Evolutionary conservation across 2,888 invertebrate genomes (phyloP).

Genomic region (Zygaena filipendulae): DNA sequence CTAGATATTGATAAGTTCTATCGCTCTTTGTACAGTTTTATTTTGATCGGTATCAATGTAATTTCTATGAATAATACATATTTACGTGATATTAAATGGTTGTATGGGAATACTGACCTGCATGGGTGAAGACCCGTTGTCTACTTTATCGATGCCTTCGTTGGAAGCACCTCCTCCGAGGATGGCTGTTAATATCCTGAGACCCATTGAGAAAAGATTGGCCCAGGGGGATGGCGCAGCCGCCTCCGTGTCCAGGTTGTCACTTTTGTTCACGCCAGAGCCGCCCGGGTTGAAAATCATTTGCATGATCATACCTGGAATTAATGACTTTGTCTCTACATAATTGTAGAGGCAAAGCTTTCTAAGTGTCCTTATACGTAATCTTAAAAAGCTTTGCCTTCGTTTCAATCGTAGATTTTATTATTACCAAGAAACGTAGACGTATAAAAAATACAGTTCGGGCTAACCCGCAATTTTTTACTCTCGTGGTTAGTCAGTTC

Average conservation of each 20-base stretch:
- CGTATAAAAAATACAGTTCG: too few relatives aligned
- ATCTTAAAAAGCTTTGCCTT: too few relatives aligned
- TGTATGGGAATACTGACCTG: slow-evolving; percentile 73
- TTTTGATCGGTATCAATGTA: too few relatives aligned
- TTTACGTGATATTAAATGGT: too few relatives aligned
- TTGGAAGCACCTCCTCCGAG: slow-evolving; percentile 81
- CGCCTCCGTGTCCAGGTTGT: slow-evolving; percentile 75
- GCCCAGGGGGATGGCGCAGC: slow-evolving; percentile 87
- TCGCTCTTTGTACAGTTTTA: too few relatives aligned
- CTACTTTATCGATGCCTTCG: slow-evolving; percentile 91
- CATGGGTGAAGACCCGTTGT: slow-evolving; percentile 88
- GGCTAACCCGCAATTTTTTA: too few relatives aligned
- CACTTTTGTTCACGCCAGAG: slow-evolving; percentile 84
- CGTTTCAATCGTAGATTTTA: too few relatives aligned
- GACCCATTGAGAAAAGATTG: slow-evolving; percentile 85
- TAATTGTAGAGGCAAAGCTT: background rate
- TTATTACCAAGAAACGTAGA: too few relatives aligned
- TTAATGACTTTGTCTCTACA: background rate
- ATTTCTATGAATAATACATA: too few relatives aligned
- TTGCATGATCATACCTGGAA: slow-evolving; percentile 81
- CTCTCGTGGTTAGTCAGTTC: too few relatives aligned
- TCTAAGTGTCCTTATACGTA: too few relatives aligned
- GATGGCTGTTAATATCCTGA: slow-evolving; percentile 86
- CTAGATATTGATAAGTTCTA: too few relatives aligned
- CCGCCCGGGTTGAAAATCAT: slow-evolving; percentile 81